Evolutionary conservation across 35 echinoderm and acorn worm species (phyloP), one percentile per base, ranked within the genome.

Genomic region (Chiridota heheva): DNA sequence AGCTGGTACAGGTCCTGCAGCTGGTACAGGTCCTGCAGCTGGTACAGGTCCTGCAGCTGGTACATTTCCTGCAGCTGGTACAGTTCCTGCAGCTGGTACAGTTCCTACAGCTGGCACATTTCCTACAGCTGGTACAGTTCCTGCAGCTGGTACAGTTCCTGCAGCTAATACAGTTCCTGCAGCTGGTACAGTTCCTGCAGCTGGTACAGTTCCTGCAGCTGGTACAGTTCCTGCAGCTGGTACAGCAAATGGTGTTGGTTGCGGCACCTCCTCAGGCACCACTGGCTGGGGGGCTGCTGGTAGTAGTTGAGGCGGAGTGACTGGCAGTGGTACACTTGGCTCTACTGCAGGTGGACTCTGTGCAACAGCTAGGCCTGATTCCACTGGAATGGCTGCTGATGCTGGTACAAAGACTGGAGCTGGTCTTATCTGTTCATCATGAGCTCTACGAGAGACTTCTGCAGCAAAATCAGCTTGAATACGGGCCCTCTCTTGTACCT

Each of bases 391-490:
- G 7, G 56, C 24, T 37, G 27, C 42, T 61, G 39, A 38, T 7
- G 10, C 31, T 2, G 55, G 22, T 29, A 48, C 18, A 1, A 26
- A 42, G 36, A 47, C 33, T 25, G 34, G 34, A 4, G 35, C 60
- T 1, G 78, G 36, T 36, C 31, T 24, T n/a, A n/a, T n/a, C n/a
- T n/a, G n/a, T n/a, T n/a, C n/a, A 26, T 84, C 81, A 72, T 36
- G 62, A 17, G 86, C 87, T 22, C 42, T 10, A 18, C 44, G 80
- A 5, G 89, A 83, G 6, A 92, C 89, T 37, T 92, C 51, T 7
- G 65, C 57, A 15, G 83, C 73, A 72, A 86, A 86, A 40, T 60
- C 65, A 26, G 89, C 82, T 36, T 80, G 82, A 49, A 86, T 86
- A n/a, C n/a, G 3, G 74, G 64, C 42, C 63, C 67, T 20, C 15